Base-by-base conservation (phyloP, 1,140 invertebrate species). In the Eubasilissa regina region DNA sequence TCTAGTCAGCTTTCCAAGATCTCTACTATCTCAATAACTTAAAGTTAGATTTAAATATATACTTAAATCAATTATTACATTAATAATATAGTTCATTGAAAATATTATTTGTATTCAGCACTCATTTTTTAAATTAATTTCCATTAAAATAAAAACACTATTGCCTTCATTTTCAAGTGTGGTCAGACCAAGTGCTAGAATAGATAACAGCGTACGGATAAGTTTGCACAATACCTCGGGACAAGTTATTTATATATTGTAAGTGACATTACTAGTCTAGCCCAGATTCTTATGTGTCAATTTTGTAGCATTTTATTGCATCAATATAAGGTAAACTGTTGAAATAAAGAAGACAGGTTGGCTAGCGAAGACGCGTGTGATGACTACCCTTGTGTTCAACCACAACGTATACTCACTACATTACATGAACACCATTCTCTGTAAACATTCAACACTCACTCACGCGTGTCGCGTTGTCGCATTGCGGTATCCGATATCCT, bases 221-320 rank as follows among this genome's bases (percentile, higher is more conserved):
- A 10, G 3, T 17, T 48, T n/a, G 43, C 44, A 48, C 44, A 70
- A 44, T 13, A 70, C 17, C 43, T 68, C 35, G 44, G 47, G 53
- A 80, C 35, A 78, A 74, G 21, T 78, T 78, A 74, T 73, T n/a
- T 81, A 70, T 53, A 79, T 80, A 77, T 81, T 74, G 68, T 76
- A 81, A 81, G 76, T 81, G 64, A 75, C 66, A 77, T 83, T 77
- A 73, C 66, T 89, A 89, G 88, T 88, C 88, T 89, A 89, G 88
- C 89, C 88, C 88, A 89, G 88, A 89, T 89, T 89, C 89, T 89
- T 89, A 89, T 89, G 89, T 89, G 89, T 89, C 89, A 89, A 89
- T 89, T 89, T 88, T 87, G 87, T 89, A 89, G 88, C 77, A 80
- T 83, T 80, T 80, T 80, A 83, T 80, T 82, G 78, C 81, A 77